A percentile compares a stretch with the other conserved stretches of the same genome.
phyloP scores from a whole-genome alignment of 2,888 invertebrate genomes.

The Tenthredo notha region DNA sequence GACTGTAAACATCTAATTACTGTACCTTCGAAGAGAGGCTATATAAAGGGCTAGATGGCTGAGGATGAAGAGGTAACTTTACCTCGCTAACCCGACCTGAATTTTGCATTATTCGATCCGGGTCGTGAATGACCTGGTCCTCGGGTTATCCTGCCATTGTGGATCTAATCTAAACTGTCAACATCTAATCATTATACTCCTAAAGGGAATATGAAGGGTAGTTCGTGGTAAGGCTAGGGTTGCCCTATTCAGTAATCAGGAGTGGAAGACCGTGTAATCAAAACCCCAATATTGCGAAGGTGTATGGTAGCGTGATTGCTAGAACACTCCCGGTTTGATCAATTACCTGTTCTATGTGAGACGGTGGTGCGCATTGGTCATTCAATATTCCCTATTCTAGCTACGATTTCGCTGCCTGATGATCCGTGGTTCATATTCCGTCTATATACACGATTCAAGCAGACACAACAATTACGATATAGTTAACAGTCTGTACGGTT shows the following conservation, averaged over 20 bases:
- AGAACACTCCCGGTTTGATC: slow-evolving; percentile 43
- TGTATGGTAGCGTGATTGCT: slow-evolving; percentile 9
- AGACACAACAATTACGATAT: neutral
- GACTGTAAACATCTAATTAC: slow-evolving; percentile 26
- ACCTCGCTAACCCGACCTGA: slow-evolving; percentile 19
- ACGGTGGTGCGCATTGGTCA: neutral
- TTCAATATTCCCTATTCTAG: neutral
- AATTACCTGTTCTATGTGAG: slow-evolving; percentile 22
- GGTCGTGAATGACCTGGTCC: neutral
- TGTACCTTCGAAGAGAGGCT: neutral
- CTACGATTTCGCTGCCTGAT: neutral
- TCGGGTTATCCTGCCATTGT: slow-evolving; percentile 34
- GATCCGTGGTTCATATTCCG: neutral
- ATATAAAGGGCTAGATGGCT: neutral
- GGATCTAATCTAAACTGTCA: slow-evolving; percentile 42
- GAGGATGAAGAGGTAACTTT: neutral
- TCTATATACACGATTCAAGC: neutral
- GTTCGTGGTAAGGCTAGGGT: slow-evolving; percentile 9
- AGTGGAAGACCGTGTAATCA: slow-evolving; percentile 29
- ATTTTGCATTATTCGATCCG: slow-evolving; percentile 35
- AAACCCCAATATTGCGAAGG: slow-evolving; percentile 13
- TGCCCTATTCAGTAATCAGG: slow-evolving; percentile 18
- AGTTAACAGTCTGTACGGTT: neutral
- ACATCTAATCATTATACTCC: slow-evolving; percentile 45
- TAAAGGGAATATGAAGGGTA: slow-evolving; percentile 31